phyloP scores from a whole-genome alignment of 1,140 invertebrate genomes.

The Schlechtendalia chinensis region DNA sequence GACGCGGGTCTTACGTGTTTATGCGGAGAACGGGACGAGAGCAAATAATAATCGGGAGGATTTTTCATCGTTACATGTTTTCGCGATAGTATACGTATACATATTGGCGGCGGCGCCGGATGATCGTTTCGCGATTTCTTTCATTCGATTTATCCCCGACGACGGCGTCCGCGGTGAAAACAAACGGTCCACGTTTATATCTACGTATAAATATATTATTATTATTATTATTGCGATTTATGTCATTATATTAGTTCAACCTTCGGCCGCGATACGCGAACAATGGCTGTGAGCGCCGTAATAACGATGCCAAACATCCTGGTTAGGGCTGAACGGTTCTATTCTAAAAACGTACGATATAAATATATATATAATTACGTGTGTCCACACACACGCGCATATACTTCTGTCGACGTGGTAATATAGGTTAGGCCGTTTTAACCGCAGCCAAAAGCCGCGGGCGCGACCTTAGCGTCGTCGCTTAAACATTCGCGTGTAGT shows the following conservation, averaged over 20 bases:
- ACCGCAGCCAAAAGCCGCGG: background rate
- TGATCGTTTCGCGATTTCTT: too few species aligned
- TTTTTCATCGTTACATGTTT: too few species aligned
- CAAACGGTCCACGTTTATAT: background rate
- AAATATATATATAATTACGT: background rate
- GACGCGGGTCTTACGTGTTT: too few species aligned
- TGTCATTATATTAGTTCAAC: conserved; percentile 47
- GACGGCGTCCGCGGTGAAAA: background rate
- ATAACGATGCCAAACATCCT: conserved; percentile 38
- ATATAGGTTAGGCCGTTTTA: conserved; percentile 50
- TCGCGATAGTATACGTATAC: too few species aligned
- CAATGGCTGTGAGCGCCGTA: conserved; percentile 27
- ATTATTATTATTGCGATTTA: conserved; percentile 26
- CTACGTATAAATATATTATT: background rate
- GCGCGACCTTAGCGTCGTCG: background rate
- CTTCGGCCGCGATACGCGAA: conserved; percentile 43
- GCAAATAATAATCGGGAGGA: too few species aligned
- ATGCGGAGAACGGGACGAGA: too few species aligned
- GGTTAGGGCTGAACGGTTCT: conserved; percentile 47
- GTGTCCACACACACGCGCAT: background rate
- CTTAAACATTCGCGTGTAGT: background rate
- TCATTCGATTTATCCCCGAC: too few species aligned
- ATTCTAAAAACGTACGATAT: conserved; percentile 12
- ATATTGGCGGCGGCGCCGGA: too few species aligned
- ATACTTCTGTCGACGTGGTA: background rate